A percentile compares a stretch with the other conserved stretches of the same genome.
These are phyloP conservation scores for Anoplolepis gracilipes DNA, from an alignment of 1,140 invertebrate genomes.

Conservation along the genomic window DNA sequence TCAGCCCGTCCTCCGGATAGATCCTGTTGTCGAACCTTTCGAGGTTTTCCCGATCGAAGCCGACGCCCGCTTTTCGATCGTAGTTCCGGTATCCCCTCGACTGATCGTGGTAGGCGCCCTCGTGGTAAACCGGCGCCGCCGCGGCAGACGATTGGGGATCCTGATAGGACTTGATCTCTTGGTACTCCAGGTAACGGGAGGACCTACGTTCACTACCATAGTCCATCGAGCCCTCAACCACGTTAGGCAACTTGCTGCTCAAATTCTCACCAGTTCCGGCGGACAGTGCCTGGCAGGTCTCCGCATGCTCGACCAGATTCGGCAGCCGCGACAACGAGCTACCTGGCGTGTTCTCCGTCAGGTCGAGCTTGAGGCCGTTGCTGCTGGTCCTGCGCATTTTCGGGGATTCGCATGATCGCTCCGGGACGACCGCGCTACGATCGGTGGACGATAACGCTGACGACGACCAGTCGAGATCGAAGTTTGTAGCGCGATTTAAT, in stretches of 20 bases:
- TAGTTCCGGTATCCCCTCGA: conserved; percentile 70
- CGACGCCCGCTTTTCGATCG: conserved; percentile 74
- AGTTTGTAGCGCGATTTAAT: not conserved
- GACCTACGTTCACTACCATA: conserved; percentile 87
- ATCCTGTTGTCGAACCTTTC: conserved; percentile 82
- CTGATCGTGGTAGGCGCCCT: conserved; percentile 73
- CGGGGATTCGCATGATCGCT: conserved; percentile 82
- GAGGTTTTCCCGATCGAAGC: conserved; percentile 78
- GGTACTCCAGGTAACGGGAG: conserved; percentile 84
- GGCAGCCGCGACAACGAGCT: conserved; percentile 82
- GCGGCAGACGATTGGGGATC: conserved; percentile 69
- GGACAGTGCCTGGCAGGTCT: conserved; percentile 75
- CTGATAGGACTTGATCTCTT: conserved; percentile 76
- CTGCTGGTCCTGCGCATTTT: conserved; percentile 84
- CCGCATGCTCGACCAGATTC: conserved; percentile 84
- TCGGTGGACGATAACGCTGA: not conserved
- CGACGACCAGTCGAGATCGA: not conserved
- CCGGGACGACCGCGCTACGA: conserved; percentile 58
- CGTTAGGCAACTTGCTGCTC: conserved; percentile 85
- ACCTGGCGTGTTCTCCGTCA: conserved; percentile 85
- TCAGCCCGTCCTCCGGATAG: conserved; percentile 80
- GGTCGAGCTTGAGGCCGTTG: conserved; percentile 84
- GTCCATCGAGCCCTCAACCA: conserved; percentile 87
- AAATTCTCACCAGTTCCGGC: conserved; percentile 82
- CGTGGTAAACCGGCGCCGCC: conserved; percentile 58